Conservation (phyloP, 2,113 vertebrate genomes). For the Indicator maculatus region DNA sequence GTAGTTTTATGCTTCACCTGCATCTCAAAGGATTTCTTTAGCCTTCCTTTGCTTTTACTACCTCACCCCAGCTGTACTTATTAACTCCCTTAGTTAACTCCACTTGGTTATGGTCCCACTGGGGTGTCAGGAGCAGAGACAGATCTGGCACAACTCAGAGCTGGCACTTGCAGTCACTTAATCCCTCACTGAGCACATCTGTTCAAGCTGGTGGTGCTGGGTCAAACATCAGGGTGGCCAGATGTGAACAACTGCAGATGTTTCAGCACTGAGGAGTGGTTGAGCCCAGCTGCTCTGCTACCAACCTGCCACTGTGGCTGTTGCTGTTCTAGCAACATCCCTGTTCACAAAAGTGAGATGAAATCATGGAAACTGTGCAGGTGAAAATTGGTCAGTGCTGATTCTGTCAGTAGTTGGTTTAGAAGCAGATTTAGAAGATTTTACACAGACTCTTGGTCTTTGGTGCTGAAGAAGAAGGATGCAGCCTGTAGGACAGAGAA, state of each 20-base stretch:
- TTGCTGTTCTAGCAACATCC: accelerated
- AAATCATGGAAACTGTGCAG: background rate
- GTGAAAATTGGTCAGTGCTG: background rate
- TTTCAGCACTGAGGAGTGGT: accelerated
- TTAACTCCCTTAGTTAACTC: background rate
- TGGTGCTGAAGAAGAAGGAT: background rate
- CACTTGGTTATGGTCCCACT: background rate
- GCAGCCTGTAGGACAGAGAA: background rate
- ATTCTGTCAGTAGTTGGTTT: background rate
- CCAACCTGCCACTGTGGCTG: background rate
- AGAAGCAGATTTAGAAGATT: background rate
- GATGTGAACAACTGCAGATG: background rate
- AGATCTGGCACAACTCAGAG: background rate
- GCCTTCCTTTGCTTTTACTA: background rate
- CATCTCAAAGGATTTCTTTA: background rate
- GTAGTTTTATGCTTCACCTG: background rate
- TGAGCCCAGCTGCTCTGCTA: background rate
- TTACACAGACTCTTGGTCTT: background rate
- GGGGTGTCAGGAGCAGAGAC: background rate
- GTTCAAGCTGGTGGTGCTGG: background rate
- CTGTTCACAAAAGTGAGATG: background rate
- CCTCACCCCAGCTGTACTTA: background rate
- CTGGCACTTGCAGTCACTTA: background rate
- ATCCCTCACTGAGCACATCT: background rate
- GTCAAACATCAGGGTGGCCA: background rate